phyloP scores from a whole-genome alignment of 2,888 invertebrate species.

The Acronicta alni region DNA sequence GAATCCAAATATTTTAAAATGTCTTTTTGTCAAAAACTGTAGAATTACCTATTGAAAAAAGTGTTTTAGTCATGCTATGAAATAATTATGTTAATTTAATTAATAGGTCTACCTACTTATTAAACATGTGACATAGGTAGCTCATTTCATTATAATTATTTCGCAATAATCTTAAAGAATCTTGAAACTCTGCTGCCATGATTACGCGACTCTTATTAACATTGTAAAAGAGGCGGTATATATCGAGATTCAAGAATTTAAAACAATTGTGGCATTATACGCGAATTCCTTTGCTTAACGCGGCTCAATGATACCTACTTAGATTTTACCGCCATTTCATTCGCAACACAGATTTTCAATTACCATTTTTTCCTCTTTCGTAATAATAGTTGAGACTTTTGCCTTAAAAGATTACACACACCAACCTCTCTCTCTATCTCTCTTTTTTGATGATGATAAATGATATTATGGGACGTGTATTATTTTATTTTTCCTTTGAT shows the following conservation, averaged over 20 bases:
- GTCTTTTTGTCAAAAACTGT: too few species aligned
- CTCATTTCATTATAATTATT: constrained; percentile 6
- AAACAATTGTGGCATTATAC: constrained; percentile 33
- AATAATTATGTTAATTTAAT: constrained; percentile 11
- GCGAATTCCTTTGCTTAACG: constrained; percentile 34
- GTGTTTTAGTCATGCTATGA: neutral
- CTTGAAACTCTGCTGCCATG: constrained; percentile 11
- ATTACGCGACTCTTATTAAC: constrained; percentile 23
- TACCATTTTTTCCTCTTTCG: constrained; percentile 19
- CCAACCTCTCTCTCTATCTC: too few species aligned
- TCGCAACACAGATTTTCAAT: constrained; percentile 27
- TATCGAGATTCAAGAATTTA: constrained; percentile 30
- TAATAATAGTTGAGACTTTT: neutral
- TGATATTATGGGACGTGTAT: too few species aligned
- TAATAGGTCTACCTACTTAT: constrained; percentile 5
- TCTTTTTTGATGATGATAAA: too few species aligned
- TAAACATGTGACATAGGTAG: neutral
- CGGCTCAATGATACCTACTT: constrained; percentile 1
- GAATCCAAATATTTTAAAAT: too few species aligned
- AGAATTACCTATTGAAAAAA: too few species aligned
- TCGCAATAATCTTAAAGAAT: constrained; percentile 2
- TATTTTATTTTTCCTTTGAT: too few species aligned
- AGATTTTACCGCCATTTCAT: constrained; percentile 30
- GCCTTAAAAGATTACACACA: too few species aligned
- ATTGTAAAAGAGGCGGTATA: constrained; percentile 38